These are phyloP conservation scores for Eremobia ochroleuca DNA, from an alignment of 2,888 invertebrate species.

Conservation along the genomic window DNA sequence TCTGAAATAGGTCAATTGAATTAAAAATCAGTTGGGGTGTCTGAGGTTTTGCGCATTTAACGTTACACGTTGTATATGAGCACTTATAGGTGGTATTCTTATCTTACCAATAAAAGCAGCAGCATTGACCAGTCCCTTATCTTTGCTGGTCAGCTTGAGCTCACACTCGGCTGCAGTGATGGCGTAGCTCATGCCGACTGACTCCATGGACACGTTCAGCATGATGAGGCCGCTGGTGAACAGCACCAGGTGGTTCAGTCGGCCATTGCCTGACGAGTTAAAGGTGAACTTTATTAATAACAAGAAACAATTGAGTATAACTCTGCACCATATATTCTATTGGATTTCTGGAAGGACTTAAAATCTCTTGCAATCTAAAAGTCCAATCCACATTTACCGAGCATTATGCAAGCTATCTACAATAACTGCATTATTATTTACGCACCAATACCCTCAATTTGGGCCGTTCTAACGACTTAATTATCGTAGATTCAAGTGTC, in stretches of 20 bases:
- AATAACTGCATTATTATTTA: background rate
- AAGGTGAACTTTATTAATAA: background rate
- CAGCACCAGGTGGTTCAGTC: conserved; percentile 91
- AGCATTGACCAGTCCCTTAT: conserved; percentile 92
- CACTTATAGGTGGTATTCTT: conserved; percentile 52
- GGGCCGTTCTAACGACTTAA: background rate
- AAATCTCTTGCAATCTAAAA: background rate
- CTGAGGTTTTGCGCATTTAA: too few relatives aligned
- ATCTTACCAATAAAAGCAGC: conserved; percentile 92
- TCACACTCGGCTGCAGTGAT: conserved; percentile 93
- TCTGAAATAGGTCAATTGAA: too few relatives aligned
- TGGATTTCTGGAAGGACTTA: too few relatives aligned
- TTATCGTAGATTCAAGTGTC: too few relatives aligned
- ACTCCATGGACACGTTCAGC: conserved; percentile 93
- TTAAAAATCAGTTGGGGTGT: too few relatives aligned
- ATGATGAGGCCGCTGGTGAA: conserved; percentile 92
- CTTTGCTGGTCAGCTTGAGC: conserved; percentile 89
- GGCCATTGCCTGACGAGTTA: conserved; percentile 90
- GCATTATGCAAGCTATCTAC: background rate
- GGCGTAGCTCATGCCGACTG: conserved; percentile 92
- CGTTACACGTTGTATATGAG: too few relatives aligned
- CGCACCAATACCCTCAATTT: background rate
- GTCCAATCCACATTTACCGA: background rate
- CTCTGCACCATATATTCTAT: too few relatives aligned
- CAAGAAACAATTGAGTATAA: background rate